A percentile compares a stretch with the other conserved stretches of the same genome.
Conservation (phyloP, 2,888 invertebrate species). For the Tryphoninae sp. region DNA sequence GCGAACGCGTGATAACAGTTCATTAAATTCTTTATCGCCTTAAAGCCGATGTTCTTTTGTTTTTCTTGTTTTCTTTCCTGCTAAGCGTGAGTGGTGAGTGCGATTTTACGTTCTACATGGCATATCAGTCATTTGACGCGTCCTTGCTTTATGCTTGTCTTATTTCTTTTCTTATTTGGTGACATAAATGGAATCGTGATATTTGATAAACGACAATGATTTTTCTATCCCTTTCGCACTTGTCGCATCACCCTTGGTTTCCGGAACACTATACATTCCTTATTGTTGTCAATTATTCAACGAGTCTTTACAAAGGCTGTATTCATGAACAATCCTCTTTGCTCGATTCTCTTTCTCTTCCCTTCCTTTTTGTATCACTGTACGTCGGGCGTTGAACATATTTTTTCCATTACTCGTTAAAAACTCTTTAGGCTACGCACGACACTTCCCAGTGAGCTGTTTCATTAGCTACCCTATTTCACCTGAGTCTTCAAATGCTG, state of each 20-base stretch:
- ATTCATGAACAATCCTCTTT: conserved; percentile 16
- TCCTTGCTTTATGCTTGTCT: conserved; percentile 8
- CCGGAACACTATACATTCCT: conserved; percentile 6
- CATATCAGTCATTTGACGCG: conserved; percentile 53
- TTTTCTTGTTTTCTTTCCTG: conserved; percentile 64
- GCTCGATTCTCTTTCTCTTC: conserved; percentile 10
- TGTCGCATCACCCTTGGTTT: background rate
- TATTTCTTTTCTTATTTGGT: background rate
- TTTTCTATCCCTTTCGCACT: conserved; percentile 1
- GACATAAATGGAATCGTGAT: conserved; percentile 34
- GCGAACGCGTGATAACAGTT: conserved; percentile 38
- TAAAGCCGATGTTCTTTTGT: conserved; percentile 63
- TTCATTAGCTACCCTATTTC: conserved; percentile 84
- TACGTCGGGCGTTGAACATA: conserved; percentile 44
- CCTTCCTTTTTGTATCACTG: conserved; percentile 42
- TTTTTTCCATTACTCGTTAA: conserved; percentile 42
- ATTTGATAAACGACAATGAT: conserved; percentile 21
- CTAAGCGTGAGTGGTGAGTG: conserved; percentile 59
- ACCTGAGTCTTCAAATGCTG: conserved; percentile 96
- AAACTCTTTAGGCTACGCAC: conserved; percentile 46
- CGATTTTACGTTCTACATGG: conserved; percentile 47
- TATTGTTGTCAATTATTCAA: conserved; percentile 22
- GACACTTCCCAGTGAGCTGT: conserved; percentile 53
- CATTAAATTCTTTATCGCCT: conserved; percentile 47
- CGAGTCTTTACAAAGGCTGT: conserved; percentile 1